Evolutionary conservation across 2,797 vertebrate genomes (phyloP).

Genomic region (Alauda arvensis): DNA sequence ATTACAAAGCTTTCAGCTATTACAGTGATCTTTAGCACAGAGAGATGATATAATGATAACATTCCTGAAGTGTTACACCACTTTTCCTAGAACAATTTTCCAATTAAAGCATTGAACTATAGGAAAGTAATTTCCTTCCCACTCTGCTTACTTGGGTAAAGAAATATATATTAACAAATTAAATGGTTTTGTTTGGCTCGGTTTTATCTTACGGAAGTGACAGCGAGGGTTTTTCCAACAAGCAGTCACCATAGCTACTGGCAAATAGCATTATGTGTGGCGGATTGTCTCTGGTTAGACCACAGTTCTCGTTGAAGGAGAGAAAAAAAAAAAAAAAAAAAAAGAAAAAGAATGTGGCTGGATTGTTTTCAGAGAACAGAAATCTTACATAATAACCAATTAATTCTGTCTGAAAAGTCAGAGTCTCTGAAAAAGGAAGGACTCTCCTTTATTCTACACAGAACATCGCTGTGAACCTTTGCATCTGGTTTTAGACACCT

Average conservation of each 20-base stretch:
- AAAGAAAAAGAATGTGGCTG: neutral
- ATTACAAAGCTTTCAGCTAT: constrained; percentile 4
- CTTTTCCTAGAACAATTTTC: neutral
- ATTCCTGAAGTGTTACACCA: neutral
- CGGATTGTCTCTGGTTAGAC: neutral
- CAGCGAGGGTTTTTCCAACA: neutral
- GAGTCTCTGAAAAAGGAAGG: neutral
- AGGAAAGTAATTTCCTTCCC: neutral
- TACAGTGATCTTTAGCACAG: neutral
- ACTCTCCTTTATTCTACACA: neutral
- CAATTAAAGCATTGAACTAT: neutral
- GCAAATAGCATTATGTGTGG: constrained; percentile 14
- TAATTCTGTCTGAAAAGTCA: neutral
- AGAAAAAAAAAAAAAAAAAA: neutral
- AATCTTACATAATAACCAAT: neutral
- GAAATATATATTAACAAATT: neutral
- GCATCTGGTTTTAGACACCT: neutral
- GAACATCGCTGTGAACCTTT: neutral
- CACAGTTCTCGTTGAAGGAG: neutral
- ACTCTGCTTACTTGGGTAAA: neutral
- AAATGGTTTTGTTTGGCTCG: neutral
- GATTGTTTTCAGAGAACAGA: neutral
- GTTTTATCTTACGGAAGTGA: neutral
- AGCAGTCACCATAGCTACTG: constrained; percentile 33
- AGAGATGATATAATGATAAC: neutral